Base-by-base conservation (phyloP, 2,113 vertebrate species). In the Prunella fulvescens region DNA sequence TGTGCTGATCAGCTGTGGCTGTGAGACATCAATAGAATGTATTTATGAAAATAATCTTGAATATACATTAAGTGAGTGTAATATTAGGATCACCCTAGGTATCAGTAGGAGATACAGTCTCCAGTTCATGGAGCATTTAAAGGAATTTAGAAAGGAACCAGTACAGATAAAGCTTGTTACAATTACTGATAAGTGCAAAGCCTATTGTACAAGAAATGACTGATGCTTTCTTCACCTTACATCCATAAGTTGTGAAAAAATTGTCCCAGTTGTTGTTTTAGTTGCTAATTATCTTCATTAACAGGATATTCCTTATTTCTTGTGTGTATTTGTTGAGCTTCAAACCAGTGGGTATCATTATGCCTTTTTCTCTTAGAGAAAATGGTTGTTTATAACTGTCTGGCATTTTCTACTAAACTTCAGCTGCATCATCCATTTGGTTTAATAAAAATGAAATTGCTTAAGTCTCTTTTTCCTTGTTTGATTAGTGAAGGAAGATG, bases 371-470 rank as follows among this genome's bases (percentile, higher is more conserved):
- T 84, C 31, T 67, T 84, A 53, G 47, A 89, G n/a, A 91, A 88
- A 92, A 81, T 50, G 81, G 76, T 64, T 93, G 33, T 92, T 86
- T 92, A 20, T 81, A 84, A 88, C 51, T 93, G 16, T 40, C 39
- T 91, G 77, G 31, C 8, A 81, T 91, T 94, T 92, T 86, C 44
- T 79, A 23, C 48, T 60, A n/a, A 86, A 67, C 70, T 91, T 96
- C 80, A 92, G 24, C 47, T 0, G 0, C 51, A 67, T 37, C 56
- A 87, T 73, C 20, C 51, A 31, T 61, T 93, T 78, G 6, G 73
- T 90, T 77, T 86, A 70, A 81, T 84, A 92, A 91, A 93, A 84
- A 64, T 45, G 37, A 86, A 90, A 94, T 81, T 72, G 11, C 66
- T 81, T 80, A 70, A 65, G 23, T 84, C 19, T 61, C 65, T 54